Percentiles rank a stretch among this genome's conserved stretches.
phyloP scores from a whole-genome alignment of 2,888 invertebrate species.

The Anorthoa munda region DNA sequence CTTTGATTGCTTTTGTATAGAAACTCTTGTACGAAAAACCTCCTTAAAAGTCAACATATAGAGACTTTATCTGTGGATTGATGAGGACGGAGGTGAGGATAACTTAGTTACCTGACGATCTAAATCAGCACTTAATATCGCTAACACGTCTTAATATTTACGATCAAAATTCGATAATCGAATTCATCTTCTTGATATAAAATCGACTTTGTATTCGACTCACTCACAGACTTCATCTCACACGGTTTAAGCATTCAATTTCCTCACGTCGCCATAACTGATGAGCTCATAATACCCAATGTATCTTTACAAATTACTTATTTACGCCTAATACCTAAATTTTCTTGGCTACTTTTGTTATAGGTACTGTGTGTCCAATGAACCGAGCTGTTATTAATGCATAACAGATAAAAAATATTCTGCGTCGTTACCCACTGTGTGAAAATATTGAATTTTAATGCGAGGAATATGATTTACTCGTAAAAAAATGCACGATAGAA shows the following conservation, averaged over 20 bases:
- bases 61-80: too few species aligned
- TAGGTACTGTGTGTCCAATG: conserved; percentile 12
- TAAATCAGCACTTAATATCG: background rate
- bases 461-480: conserved; percentile 36
- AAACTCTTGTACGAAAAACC: too few species aligned
- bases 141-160: conserved; percentile 6
- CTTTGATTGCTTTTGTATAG: too few species aligned
- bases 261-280: conserved; percentile 28
- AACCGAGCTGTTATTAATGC: conserved; percentile 47
- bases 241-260: conserved; percentile 41
- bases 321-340: conserved; percentile 47
- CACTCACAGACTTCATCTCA: conserved; percentile 27
- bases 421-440: conserved; percentile 39
- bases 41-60: too few species aligned
- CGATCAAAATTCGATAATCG: conserved; percentile 23
- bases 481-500: conserved; percentile 1
- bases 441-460: conserved; percentile 52
- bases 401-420: conserved; percentile 57
- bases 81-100: too few species aligned
- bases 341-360: conserved; percentile 24
- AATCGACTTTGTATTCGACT: conserved; percentile 32
- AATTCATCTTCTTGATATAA: conserved; percentile 15
- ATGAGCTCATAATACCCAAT: conserved; percentile 36
- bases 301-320: conserved; percentile 59
- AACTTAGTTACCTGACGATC: too few species aligned